A percentile compares a stretch with the other conserved stretches of the same genome.
Evolutionary conservation across 1,140 invertebrate genomes (phyloP).

Genomic region (Onthophagus taurus): DNA sequence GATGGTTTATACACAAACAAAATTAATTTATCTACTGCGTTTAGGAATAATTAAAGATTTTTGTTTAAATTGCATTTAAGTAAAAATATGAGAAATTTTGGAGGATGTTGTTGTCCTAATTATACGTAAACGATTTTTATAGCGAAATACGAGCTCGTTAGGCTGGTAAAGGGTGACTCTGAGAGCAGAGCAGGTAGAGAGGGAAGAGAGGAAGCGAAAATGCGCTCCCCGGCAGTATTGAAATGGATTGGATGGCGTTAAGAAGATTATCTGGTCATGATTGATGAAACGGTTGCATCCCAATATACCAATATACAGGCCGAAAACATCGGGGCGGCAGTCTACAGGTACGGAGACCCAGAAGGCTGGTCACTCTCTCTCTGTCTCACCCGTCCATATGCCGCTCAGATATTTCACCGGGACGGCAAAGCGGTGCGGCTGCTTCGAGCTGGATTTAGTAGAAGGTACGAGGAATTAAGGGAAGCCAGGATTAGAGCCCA

Average conservation of each 20-base stretch:
- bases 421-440: constrained; percentile 31
- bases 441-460: constrained; percentile 44
- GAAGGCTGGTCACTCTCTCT: too few relatives aligned
- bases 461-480: constrained; percentile 43
- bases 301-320: constrained; percentile 24
- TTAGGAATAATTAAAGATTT: too few relatives aligned
- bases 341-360: constrained; percentile 22
- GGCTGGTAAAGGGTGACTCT: too few relatives aligned
- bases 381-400: constrained; percentile 24
- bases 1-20: too few relatives aligned
- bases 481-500: constrained; percentile 41
- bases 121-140: too few relatives aligned
- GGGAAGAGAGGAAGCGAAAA: too few relatives aligned
- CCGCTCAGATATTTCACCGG: constrained; percentile 20
- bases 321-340: constrained; percentile 26
- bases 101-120: too few relatives aligned
- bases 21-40: too few relatives aligned
- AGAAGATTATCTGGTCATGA: constrained; percentile 54
- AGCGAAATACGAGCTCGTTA: too few relatives aligned
- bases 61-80: too few relatives aligned
- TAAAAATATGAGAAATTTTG: too few relatives aligned
- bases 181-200: too few relatives aligned
- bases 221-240: constrained; percentile 25
- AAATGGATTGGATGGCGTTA: constrained; percentile 44
- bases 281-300: constrained; percentile 44